Evolutionary conservation across 2,797 vertebrate genomes (phyloP), one percentile per base, ranked within the genome.

Genomic region (Notolepis coatsorum): DNA sequence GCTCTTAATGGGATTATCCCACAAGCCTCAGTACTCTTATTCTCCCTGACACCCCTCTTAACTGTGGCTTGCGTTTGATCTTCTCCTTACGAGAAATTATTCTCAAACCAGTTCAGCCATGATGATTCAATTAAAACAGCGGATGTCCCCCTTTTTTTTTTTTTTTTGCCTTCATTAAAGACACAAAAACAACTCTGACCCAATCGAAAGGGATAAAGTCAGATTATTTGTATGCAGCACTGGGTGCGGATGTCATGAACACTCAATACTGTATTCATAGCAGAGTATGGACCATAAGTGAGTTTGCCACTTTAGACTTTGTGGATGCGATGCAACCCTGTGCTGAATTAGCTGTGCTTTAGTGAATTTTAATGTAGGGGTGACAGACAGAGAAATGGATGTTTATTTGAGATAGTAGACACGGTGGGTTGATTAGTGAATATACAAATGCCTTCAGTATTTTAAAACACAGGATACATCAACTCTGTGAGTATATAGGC

Each of bases 1-100:
- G 84, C 77, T 83, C 73, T 58, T 89, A 88, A 90, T 88, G 79
- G 85, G 88, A 91, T 90, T 89, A 91, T 81, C 71, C 86, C 83
- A 87, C 79, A 80, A 82, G 80, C 83, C 78, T 84, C 84, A 81
- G 70, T 73, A 82, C 81, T 79, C 81, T 81, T 73, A 85, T 87
- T 77, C 80, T 72, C 71, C 59, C 48, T 42, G 68, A 87, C 84
- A 68, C 83, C 77, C 73, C 57, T 68, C 65, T n/a, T 67, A 66
- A 80, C 69, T 68, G 52, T 65, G 73, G 72, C 72, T 82, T 15
- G 68, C 79, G 71, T 90, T 85, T 86, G 84, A 89, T 88, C 84
- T 87, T 71, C 84, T 84, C 77, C 77, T 85, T 88, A 86, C 61
- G 61, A 76, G 65, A 85, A 86, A 90, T 88, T 88, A 87, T 86